phyloP scores from a whole-genome alignment of 2,113 vertebrate genomes.

The Numenius arquata region DNA sequence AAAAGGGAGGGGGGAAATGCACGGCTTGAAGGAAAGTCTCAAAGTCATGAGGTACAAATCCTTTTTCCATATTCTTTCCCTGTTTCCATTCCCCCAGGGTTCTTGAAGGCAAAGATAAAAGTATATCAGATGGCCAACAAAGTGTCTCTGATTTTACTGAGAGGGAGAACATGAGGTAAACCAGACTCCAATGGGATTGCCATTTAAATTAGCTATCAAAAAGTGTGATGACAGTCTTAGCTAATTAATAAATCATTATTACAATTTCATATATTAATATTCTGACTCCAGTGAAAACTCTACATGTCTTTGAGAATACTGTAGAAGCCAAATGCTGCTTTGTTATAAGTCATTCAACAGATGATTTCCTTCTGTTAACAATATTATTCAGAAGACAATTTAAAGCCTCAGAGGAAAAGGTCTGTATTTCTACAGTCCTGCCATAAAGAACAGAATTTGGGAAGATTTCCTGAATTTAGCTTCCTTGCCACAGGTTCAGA shows the following conservation, averaged over 20 bases:
- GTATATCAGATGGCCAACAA: slow-evolving; percentile 9
- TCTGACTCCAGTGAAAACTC: background rate
- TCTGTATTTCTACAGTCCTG: background rate
- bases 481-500: slow-evolving; percentile 4
- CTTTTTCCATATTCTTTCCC: slow-evolving; percentile 27
- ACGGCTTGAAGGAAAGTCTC: background rate
- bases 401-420: background rate
- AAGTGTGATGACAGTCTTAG: slow-evolving; percentile 18
- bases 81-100: slow-evolving; percentile 7
- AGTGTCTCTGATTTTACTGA: slow-evolving; percentile 27
- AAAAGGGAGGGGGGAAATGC: background rate
- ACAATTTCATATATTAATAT: slow-evolving; percentile 20
- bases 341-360: background rate
- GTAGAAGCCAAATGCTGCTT: background rate
- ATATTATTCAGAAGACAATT: slow-evolving; percentile 6
- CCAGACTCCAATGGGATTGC: background rate
- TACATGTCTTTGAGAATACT: background rate
- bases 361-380: slow-evolving; percentile 17
- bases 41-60: slow-evolving; percentile 40
- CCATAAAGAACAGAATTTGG: background rate
- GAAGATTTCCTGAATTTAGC: slow-evolving; percentile 7
- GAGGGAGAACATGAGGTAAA: slow-evolving; percentile 28
- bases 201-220: slow-evolving; percentile 8
- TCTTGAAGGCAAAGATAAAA: slow-evolving; percentile 47
- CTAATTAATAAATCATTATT: slow-evolving; percentile 52